Evolutionary conservation across 2,113 vertebrate species (phyloP).

Genomic region (Plecturocebus donacophilus): DNA sequence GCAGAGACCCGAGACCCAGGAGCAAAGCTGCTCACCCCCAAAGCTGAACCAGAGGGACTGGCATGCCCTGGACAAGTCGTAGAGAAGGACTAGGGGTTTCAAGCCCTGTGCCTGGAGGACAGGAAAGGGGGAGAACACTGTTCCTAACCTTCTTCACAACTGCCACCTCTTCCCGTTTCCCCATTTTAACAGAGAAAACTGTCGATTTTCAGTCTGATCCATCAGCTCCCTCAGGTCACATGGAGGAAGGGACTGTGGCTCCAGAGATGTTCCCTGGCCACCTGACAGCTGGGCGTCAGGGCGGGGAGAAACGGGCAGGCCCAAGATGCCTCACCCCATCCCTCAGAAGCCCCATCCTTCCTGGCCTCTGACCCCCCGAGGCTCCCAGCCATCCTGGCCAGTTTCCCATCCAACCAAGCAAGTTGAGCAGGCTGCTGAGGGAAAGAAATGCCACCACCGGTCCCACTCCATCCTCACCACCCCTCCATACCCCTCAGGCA

Average conservation of each 20-base stretch:
- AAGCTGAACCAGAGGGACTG: not conserved
- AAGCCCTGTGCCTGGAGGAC: not conserved
- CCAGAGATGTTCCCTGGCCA: not conserved
- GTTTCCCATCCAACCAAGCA: not conserved
- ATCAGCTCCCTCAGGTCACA: not conserved
- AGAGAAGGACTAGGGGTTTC: not conserved
- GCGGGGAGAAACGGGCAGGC: not conserved
- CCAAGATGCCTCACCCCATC: no score
- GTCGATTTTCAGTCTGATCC: not conserved
- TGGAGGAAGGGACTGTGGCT: not conserved
- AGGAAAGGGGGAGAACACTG: not conserved
- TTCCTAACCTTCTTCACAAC: not conserved
- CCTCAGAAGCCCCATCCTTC: not conserved
- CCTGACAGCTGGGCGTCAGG: not conserved
- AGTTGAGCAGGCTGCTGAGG: not conserved
- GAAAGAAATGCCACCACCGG: not conserved
- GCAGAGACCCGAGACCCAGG: accelerated
- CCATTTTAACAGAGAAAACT: not conserved
- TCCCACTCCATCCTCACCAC: accelerated
- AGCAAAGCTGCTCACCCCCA: not conserved
- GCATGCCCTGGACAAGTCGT: no score
- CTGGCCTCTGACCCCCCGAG: not conserved
- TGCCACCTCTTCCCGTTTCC: not conserved
- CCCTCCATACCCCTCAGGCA: no score
- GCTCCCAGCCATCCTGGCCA: not conserved